Evolutionary conservation across 2,888 invertebrate species (phyloP).

Genomic region (Noctua pronuba): DNA sequence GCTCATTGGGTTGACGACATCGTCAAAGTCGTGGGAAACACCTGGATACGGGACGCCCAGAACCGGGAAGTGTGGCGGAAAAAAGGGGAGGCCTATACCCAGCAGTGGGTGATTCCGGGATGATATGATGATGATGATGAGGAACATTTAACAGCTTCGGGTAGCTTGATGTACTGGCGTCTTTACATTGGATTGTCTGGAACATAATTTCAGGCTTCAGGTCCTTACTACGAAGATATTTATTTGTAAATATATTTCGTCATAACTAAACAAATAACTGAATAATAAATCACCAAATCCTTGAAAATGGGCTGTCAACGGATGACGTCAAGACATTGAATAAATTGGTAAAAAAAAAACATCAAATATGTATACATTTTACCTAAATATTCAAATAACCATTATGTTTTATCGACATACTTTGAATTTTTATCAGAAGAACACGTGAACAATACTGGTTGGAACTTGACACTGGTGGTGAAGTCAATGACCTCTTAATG

Average conservation of each 20-base stretch:
- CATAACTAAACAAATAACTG: constrained; percentile 8
- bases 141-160: too few relatives aligned
- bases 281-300: constrained; percentile 21
- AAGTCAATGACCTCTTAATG: constrained; percentile 2
- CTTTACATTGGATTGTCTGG: not conserved
- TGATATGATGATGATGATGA: too few relatives aligned
- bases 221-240: not conserved
- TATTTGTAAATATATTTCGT: not conserved
- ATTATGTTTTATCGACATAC: constrained; percentile 15
- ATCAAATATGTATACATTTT: constrained; percentile 27
- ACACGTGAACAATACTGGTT: constrained; percentile 4
- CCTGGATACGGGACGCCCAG: too few relatives aligned
- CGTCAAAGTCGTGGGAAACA: too few relatives aligned
- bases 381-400: constrained; percentile 29
- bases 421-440: constrained; percentile 38
- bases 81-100: too few relatives aligned
- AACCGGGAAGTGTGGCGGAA: too few relatives aligned
- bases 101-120: too few relatives aligned
- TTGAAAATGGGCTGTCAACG: constrained; percentile 8
- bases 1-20: too few relatives aligned
- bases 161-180: too few relatives aligned
- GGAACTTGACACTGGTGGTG: constrained; percentile 9
- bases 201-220: not conserved
- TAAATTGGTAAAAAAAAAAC: constrained; percentile 34
- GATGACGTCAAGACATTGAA: constrained; percentile 41